phyloP scores from a whole-genome alignment of 2,888 invertebrate genomes.

The Hoplodrina blanda region DNA sequence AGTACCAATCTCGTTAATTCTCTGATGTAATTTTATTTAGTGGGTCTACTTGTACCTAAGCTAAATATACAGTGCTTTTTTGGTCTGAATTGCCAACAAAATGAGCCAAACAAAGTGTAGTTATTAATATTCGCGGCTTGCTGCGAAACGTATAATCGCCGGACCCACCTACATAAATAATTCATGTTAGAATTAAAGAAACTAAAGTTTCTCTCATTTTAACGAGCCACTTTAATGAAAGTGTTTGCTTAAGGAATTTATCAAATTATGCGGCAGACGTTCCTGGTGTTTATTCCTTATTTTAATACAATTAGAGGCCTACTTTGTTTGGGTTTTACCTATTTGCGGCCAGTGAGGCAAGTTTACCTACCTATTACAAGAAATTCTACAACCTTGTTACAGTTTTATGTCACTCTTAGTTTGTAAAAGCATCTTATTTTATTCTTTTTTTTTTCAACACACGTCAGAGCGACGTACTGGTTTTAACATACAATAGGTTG shows the following conservation, averaged over 20 bases:
- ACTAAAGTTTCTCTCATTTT: slow-evolving; percentile 71
- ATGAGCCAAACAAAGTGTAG: slow-evolving; percentile 60
- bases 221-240: slow-evolving; percentile 66
- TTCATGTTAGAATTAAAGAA: slow-evolving; percentile 75
- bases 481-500: background rate
- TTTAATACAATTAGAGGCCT: slow-evolving; percentile 30
- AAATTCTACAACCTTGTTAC: background rate
- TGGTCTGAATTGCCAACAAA: slow-evolving; percentile 50
- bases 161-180: slow-evolving; percentile 71
- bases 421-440: background rate
- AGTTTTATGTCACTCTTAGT: too few relatives aligned
- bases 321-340: slow-evolving; percentile 6
- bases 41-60: slow-evolving; percentile 37
- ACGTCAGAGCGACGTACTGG: background rate
- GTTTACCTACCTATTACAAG: background rate
- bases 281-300: slow-evolving; percentile 41
- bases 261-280: slow-evolving; percentile 51
- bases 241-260: slow-evolving; percentile 70
- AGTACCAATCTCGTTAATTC: slow-evolving; percentile 23
- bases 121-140: slow-evolving; percentile 66
- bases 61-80: slow-evolving; percentile 52
- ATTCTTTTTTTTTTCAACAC: background rate
- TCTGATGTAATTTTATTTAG: slow-evolving; percentile 30
- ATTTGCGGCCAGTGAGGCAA: background rate
- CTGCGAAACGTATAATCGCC: slow-evolving; percentile 62